Conservation (phyloP, 53 echinoderm and acorn worm genomes). For the Stichopus horrens region DNA sequence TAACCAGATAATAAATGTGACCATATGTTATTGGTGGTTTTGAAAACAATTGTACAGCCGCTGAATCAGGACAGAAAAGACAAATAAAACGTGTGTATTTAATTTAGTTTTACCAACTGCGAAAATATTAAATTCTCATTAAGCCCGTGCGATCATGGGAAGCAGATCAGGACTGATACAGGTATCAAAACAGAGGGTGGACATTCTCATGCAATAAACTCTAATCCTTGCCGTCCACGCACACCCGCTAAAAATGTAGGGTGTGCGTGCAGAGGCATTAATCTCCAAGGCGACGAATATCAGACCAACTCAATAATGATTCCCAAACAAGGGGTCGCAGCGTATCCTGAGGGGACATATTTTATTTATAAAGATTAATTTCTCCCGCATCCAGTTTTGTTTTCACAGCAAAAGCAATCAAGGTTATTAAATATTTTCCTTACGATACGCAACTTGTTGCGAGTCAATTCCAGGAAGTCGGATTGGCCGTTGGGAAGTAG, state of each 20-base stretch:
- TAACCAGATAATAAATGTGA: neutral
- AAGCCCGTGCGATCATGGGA: conserved; percentile 6
- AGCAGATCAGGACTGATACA: neutral
- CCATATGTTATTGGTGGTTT: neutral
- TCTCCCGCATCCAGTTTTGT: neutral
- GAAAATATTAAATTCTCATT: conserved; percentile 26
- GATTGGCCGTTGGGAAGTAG: conserved; percentile 10
- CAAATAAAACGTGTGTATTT: conserved; percentile 8
- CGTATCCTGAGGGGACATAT: conserved; percentile 21
- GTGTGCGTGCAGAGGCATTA: conserved; percentile 34
- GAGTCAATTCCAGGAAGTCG: conserved; percentile 24
- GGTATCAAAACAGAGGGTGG: conserved; percentile 26
- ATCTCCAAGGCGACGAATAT: conserved; percentile 26
- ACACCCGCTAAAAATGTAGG: neutral
- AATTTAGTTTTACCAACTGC: conserved; percentile 13
- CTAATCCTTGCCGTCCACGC: conserved; percentile 16
- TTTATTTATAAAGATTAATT: conserved; percentile 43
- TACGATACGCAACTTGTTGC: conserved; percentile 3
- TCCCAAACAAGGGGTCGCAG: conserved; percentile 5
- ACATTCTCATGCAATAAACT: conserved; percentile 29
- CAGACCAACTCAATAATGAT: conserved; percentile 7
- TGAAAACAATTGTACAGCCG: neutral
- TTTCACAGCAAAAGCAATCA: conserved; percentile 28
- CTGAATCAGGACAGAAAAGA: neutral
- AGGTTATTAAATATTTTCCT: conserved; percentile 35